A percentile compares a stretch with the other conserved stretches of the same genome.
phyloP scores from a whole-genome alignment of 2,113 vertebrate genomes.

The Ginglymostoma cirratum region DNA sequence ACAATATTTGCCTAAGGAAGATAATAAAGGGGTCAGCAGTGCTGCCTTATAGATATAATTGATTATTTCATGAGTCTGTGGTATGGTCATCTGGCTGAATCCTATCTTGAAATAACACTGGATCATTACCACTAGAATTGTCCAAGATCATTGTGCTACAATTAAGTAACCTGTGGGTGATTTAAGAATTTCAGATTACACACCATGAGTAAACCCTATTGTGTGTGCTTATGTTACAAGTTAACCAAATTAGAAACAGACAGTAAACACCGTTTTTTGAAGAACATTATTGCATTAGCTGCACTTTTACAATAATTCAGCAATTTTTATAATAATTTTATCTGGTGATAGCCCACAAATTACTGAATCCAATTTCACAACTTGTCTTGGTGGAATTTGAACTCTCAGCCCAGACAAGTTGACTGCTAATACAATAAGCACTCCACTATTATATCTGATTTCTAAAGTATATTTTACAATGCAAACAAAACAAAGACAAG shows the following conservation, averaged over 20 bases:
- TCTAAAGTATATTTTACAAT: background rate
- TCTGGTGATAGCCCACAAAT: slow-evolving; percentile 17
- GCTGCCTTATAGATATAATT: background rate
- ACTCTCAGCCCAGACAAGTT: background rate
- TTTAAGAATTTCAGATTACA: background rate
- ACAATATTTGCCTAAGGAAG: background rate
- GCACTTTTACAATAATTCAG: background rate
- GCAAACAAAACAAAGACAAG: background rate
- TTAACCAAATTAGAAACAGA: background rate
- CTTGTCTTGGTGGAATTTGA: background rate
- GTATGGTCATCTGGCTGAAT: background rate
- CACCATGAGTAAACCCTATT: background rate
- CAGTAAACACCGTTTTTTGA: background rate
- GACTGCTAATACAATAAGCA: background rate
- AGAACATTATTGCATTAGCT: background rate
- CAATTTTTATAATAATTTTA: background rate
- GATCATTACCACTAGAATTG: background rate
- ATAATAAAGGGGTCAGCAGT: background rate
- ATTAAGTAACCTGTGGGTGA: background rate
- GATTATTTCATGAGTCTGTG: background rate
- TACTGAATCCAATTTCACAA: background rate
- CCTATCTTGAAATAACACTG: background rate
- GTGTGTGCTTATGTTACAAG: background rate
- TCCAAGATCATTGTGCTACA: background rate
- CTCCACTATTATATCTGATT: background rate